phyloP scores from a whole-genome alignment of 2,113 vertebrate genomes.

The Aramus guarauna region DNA sequence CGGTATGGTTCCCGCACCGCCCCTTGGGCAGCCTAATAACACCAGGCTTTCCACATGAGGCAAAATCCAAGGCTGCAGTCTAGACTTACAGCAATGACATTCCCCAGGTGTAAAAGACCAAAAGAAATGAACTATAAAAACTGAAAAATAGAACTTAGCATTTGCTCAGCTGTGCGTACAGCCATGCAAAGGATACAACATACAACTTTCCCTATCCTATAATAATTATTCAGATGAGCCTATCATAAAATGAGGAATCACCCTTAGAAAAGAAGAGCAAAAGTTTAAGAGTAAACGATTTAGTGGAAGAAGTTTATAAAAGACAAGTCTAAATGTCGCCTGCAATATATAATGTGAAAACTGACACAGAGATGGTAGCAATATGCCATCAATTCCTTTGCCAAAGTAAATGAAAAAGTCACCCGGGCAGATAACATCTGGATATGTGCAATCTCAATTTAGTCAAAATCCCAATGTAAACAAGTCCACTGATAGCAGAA shows the following conservation, averaged over 20 bases:
- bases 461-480: constrained; percentile 76
- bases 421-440: constrained; percentile 75
- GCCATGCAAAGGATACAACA: background rate
- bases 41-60: background rate
- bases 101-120: background rate
- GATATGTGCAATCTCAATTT: constrained; percentile 74
- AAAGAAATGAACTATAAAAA: background rate
- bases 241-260: background rate
- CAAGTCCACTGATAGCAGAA: constrained; percentile 73
- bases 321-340: background rate
- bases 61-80: background rate
- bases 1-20: background rate
- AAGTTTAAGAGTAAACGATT: background rate
- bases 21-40: background rate
- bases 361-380: constrained; percentile 60
- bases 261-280: background rate
- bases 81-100: background rate
- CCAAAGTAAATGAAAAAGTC: constrained; percentile 57
- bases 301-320: background rate
- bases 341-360: background rate
- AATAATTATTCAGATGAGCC: background rate
- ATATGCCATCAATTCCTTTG: constrained; percentile 33
- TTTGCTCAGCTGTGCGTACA: background rate
- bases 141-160: background rate
- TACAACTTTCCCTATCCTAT: background rate